Evolutionary conservation across 2,797 vertebrate species (phyloP), one percentile per base, ranked within the genome.

Genomic region (Dendrocincla fuliginosa): DNA sequence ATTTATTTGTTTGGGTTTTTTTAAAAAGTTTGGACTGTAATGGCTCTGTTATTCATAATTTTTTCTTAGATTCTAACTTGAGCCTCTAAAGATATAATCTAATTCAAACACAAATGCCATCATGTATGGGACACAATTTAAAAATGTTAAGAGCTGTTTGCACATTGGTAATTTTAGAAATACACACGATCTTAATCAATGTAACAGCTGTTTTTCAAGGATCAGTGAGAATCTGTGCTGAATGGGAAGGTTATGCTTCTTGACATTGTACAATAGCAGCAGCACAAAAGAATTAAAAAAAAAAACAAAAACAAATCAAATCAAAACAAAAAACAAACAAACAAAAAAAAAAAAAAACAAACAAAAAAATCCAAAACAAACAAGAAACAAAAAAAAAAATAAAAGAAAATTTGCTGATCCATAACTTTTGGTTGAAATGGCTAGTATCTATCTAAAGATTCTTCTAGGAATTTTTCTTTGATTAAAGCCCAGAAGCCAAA

Each of bases 91-190:
- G 19, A 33, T 33, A 52, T 32, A 50, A 75, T 78, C 27, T 41
- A 5, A 73, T 49, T 75, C 44, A 85, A 73, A 76, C 5, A 81
- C 59, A 84, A 87, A 80, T 52, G 11, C 3, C 28, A 52, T 64
- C 70, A 52, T 25, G 7, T 16, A 5, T 46, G 60, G 60, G 79
- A 53, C 11, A 63, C 3, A 70, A 11, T 88, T 86, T 91, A 46
- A 27, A 81, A 90, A 86, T 57, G 44, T 92, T 85, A 89, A 78
- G 77, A 71, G 13, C 23, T 94, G 22, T 70, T 91, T 91, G 27
- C 27, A 64, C 52, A 49, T 37, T 84, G 23, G 13, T 81, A n/a
- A 20, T 67, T 85, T 74, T 57, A 86, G 55, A 79, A 88, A 50
- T 64, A 16, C 5, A 39, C 2, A 9, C 11, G 49, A 30, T 75